Evolutionary conservation across 92 coral and sea anemone genomes (phyloP), one percentile per base, ranked within the genome.

Genomic region (Phymanthus crucifer): DNA sequence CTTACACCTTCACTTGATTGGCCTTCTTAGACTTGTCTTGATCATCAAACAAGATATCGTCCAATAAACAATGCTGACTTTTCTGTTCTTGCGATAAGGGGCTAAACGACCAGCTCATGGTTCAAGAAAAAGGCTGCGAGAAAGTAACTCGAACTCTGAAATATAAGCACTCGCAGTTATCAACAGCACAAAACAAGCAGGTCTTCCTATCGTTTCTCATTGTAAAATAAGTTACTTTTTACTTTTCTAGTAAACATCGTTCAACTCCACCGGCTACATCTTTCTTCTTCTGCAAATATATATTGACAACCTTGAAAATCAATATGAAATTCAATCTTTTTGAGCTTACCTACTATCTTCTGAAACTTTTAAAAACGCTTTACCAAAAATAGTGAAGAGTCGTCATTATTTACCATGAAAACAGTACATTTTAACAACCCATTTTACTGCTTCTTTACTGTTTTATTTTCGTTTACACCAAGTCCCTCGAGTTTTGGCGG

Each of bases 1-100:
- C 80, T 76, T 19, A 76, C 80, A 76, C 80, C 40, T 40, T 58
- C 17, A 76, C 80, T 76, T 76, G 70, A 54, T 76, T 76, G 4
- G 80, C 23, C 71, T 76, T 76, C 31, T 56, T 58, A 14, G 24
- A 26, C 18, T 72, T 70, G 27, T 70, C 45, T 36, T 70, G 74
- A 70, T 33, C 46, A 70, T 34, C 74, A 32, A 36, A 32, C 38
- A 36, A 72, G 57, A 56, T 32, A 76, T 58, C 71, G 50, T 66
- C 70, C 37, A 50, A 67, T 31, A 45, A 57, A 24, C 27, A 34
- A 54, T 24, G 29, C 17, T 23, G 64, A 8, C 18, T 35, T 17
- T 56, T 76, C 43, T 76, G 66, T 45, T 48, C 66, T 36, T 26
- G 32, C 24, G 78, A n/a, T 31, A 74, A 74, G 23, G 50, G 66